Percentiles rank a stretch among this genome's conserved stretches.
Evolutionary conservation across 2,888 invertebrate species (phyloP).

Genomic region (Lithophane ornitopus): DNA sequence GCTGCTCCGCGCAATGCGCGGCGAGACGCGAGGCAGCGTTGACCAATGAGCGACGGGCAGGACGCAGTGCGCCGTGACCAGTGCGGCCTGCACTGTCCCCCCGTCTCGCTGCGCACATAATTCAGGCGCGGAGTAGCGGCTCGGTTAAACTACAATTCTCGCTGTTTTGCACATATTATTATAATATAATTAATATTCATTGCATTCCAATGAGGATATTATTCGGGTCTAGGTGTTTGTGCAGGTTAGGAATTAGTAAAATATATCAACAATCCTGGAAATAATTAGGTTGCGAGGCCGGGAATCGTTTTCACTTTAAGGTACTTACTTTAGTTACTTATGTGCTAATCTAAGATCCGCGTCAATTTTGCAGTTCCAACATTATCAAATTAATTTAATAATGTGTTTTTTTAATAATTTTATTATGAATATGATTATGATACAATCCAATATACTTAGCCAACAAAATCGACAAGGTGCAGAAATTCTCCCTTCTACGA

Average conservation of each 20-base stretch:
- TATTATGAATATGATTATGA: neutral
- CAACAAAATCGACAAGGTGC: neutral
- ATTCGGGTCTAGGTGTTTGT: neutral
- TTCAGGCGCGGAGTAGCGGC: too few relatives aligned
- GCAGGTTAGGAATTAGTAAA: neutral
- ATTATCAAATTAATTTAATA: neutral
- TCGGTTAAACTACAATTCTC: neutral
- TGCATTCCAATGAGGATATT: neutral
- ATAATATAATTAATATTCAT: neutral
- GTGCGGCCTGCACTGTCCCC: too few relatives aligned
- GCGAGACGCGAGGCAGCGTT: too few relatives aligned
- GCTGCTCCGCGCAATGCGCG: too few relatives aligned
- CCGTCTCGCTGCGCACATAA: too few relatives aligned
- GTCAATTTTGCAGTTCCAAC: neutral
- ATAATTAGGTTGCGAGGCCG: neutral
- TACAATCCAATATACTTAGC: conserved; percentile 3
- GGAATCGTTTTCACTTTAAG: neutral
- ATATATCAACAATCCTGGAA: neutral
- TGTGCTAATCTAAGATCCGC: neutral
- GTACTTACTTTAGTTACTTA: neutral
- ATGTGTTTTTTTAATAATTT: neutral
- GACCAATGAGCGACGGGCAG: too few relatives aligned
- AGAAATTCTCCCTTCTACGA: neutral
- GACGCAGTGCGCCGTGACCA: too few relatives aligned
- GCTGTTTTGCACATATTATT: too few relatives aligned